Evolutionary conservation across 2,888 invertebrate genomes (phyloP), one percentile per base, ranked within the genome.

Genomic region (Melikaiella ostensackeni): DNA sequence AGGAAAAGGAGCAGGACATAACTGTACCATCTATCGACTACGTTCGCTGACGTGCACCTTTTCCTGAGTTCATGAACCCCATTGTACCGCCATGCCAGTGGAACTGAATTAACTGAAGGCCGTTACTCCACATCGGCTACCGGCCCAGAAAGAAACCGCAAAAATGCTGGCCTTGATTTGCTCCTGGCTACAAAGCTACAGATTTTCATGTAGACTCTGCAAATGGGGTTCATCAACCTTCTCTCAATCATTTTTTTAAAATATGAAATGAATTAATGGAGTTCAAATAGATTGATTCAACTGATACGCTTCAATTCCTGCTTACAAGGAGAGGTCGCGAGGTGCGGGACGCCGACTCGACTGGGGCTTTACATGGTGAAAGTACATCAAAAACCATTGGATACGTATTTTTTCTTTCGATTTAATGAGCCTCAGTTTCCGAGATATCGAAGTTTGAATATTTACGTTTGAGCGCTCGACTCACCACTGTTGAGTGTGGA

Each of bases 31-130:
- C 85, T 81, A 86, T 88, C 84, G 11, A 30, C 62, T 59, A 55
- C 57, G 46, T 66, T 76, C 63, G 59, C 66, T 70, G 50, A 50
- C 33, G 50, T 50, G 42, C 50, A 70, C 50, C 70, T 70, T 83
- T 80, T 64, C 79, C 79, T 82, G 84, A 83, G 87, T 87, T 87
- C 88, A 85, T 86, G 86, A 88, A 87, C 86, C 84, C 81, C 80
- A 70, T 33, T 70, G 70, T 50, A 50, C 27, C 46, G 78, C 57
- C 82, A 81, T 24, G 78, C 61, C 82, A 81, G 79, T 79, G 79
- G 77, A 78, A 79, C 81, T 80, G 81, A 86, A 86, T 42, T 16
- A 42, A 85, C 82, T 82, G 85, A 87, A 87, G 87, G 87, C 84
- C 88, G 84, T 87, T 87, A 88, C 86, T 86, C 87, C 83, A 87